Evolutionary conservation across 2,797 vertebrate species (phyloP).

Genomic region (Mus minutoides): DNA sequence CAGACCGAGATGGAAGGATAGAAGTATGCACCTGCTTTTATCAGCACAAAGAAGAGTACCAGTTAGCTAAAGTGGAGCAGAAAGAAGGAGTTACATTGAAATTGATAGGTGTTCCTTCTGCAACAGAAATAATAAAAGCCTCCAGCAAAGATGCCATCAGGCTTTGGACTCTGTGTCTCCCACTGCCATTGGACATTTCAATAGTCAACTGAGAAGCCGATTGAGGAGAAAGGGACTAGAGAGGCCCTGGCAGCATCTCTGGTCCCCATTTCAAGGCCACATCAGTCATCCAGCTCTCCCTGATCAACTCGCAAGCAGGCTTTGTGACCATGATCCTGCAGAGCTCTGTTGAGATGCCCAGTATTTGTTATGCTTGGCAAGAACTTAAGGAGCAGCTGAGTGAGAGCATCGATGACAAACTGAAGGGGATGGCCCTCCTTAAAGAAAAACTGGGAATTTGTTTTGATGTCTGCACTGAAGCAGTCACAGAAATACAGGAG

Average conservation of each 20-base stretch:
- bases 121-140: too few relatives aligned
- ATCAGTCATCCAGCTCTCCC: conserved; percentile 93
- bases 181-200: conserved; percentile 92
- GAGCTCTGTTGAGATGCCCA: conserved; percentile 94
- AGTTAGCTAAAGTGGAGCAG: too few relatives aligned
- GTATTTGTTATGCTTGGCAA: conserved; percentile 92
- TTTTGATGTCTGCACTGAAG: conserved; percentile 91
- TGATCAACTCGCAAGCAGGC: conserved; percentile 94
- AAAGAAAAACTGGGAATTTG: conserved; percentile 95
- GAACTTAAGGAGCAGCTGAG: conserved; percentile 95
- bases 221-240: conserved; percentile 93
- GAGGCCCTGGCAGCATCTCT: conserved; percentile 95
- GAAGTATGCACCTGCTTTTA: too few relatives aligned
- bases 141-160: conserved; percentile 81
- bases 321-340: conserved; percentile 92
- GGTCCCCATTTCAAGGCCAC: conserved; percentile 96
- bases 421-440: conserved; percentile 93
- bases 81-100: neutral
- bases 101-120: too few relatives aligned
- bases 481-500: conserved; percentile 89
- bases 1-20: too few relatives aligned
- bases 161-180: conserved; percentile 92
- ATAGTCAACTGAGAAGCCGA: conserved; percentile 90
- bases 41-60: too few relatives aligned
- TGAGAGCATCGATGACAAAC: conserved; percentile 90